Conservation (phyloP, 2,113 vertebrate genomes). For the Opisthocomus hoazin region DNA sequence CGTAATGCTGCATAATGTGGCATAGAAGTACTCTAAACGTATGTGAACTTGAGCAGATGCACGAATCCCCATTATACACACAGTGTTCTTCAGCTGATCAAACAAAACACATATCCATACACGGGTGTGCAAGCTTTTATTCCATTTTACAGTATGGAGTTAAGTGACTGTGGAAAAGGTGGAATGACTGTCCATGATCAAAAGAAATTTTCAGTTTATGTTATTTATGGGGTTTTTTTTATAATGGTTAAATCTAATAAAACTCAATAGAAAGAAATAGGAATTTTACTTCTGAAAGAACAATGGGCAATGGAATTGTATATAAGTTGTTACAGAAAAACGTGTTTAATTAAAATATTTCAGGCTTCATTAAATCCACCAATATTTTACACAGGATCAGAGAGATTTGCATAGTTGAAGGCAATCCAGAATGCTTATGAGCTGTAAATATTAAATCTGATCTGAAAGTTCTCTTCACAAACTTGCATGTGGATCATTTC, state of each 20-base stretch:
- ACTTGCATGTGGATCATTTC: not conserved
- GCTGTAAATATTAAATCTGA: not conserved
- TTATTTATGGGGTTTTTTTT: not conserved
- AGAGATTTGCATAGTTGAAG: not conserved
- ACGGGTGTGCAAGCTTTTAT: not conserved
- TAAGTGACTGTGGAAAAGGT: not conserved
- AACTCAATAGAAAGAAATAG: not conserved
- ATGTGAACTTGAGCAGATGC: not conserved
- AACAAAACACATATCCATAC: not conserved
- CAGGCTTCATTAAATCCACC: not conserved
- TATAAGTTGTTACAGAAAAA: not conserved
- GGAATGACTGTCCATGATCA: not conserved
- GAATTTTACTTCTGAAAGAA: not conserved
- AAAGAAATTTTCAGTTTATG: not conserved
- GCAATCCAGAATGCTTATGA: not conserved
- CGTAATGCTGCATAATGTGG: too few relatives aligned
- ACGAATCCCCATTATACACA: not conserved
- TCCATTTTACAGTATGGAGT: not conserved
- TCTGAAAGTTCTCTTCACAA: not conserved
- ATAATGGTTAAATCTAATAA: not conserved
- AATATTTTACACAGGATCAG: not conserved
- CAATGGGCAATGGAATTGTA: not conserved
- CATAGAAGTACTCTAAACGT: not conserved
- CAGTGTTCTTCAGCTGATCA: not conserved
- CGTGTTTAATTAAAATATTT: not conserved